These are phyloP conservation scores for Andricus grossulariae DNA, from an alignment of 1,140 invertebrate genomes.

Conservation along the genomic window DNA sequence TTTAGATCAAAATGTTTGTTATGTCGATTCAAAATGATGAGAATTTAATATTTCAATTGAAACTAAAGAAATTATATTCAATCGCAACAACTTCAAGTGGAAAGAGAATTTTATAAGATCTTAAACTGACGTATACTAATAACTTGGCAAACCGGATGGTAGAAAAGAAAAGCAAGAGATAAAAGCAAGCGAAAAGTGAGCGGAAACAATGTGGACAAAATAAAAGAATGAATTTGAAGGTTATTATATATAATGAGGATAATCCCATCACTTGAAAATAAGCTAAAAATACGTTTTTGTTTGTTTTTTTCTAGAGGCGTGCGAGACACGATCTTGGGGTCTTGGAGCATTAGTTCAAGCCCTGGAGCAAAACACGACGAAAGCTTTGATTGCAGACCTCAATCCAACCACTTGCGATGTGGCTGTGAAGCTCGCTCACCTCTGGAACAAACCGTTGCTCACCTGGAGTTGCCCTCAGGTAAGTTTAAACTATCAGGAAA, in stretches of 20 bases:
- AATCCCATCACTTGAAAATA: not conserved
- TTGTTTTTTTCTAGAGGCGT: slow-evolving; percentile 68
- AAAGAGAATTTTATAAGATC: too few relatives aligned
- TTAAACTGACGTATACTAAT: too few relatives aligned
- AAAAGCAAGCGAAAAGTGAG: too few relatives aligned
- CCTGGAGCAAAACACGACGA: slow-evolving; percentile 68
- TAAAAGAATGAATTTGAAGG: too few relatives aligned
- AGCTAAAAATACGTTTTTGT: not conserved
- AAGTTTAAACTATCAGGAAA: slow-evolving; percentile 41
- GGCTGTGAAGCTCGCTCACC: slow-evolving; percentile 70
- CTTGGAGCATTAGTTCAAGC: slow-evolving; percentile 71
- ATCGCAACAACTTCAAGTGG: too few relatives aligned
- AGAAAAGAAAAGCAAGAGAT: too few relatives aligned
- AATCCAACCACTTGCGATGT: slow-evolving; percentile 73
- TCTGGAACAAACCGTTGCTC: slow-evolving; percentile 74
- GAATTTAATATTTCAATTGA: too few relatives aligned
- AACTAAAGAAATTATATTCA: too few relatives aligned
- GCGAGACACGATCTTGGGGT: slow-evolving; percentile 71
- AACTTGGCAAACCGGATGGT: too few relatives aligned
- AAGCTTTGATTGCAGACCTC: slow-evolving; percentile 73
- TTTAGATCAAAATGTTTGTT: too few relatives aligned
- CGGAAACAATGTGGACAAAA: too few relatives aligned
- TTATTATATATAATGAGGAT: not conserved
- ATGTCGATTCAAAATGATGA: too few relatives aligned
- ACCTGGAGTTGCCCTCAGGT: slow-evolving; percentile 76